These are phyloP conservation scores for Nylanderia fulva DNA, from an alignment of 1,140 invertebrate genomes.

Conservation along the genomic window DNA sequence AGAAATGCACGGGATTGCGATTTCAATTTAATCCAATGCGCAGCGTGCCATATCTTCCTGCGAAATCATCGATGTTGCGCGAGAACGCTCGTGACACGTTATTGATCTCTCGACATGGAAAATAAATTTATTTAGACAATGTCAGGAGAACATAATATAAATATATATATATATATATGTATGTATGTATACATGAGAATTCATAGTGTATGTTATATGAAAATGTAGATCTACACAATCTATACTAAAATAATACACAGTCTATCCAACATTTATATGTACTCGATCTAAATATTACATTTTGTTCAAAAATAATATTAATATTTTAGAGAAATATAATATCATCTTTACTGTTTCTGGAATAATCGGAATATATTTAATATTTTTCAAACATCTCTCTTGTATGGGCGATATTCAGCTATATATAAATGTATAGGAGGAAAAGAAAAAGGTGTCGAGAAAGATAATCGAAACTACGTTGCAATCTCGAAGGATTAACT, in stretches of 20 bases:
- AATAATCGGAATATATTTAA: not conserved
- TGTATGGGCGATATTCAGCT: not conserved
- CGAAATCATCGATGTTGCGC: conserved; percentile 43
- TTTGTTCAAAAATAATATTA: not conserved
- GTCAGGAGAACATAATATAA: not conserved
- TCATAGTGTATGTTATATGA: not conserved
- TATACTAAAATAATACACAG: not conserved
- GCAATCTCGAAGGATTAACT: conserved; percentile 1
- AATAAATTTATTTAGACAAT: conserved; percentile 49
- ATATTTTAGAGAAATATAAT: not conserved
- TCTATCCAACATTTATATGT: not conserved
- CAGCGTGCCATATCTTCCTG: conserved; percentile 42
- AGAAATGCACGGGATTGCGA: conserved; percentile 47
- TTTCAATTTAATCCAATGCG: conserved; percentile 57
- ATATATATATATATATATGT: not conserved
- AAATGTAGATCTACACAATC: not conserved
- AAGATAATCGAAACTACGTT: conserved; percentile 1
- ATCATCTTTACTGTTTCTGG: not conserved
- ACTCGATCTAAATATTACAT: not conserved
- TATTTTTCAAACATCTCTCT: not conserved
- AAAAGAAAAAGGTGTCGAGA: not conserved
- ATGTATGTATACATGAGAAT: not conserved
- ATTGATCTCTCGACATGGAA: conserved; percentile 42
- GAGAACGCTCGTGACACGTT: conserved; percentile 33
- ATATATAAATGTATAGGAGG: not conserved